Base-by-base conservation (phyloP, 2,113 vertebrate genomes). In the Tragelaphus buxtoni region DNA sequence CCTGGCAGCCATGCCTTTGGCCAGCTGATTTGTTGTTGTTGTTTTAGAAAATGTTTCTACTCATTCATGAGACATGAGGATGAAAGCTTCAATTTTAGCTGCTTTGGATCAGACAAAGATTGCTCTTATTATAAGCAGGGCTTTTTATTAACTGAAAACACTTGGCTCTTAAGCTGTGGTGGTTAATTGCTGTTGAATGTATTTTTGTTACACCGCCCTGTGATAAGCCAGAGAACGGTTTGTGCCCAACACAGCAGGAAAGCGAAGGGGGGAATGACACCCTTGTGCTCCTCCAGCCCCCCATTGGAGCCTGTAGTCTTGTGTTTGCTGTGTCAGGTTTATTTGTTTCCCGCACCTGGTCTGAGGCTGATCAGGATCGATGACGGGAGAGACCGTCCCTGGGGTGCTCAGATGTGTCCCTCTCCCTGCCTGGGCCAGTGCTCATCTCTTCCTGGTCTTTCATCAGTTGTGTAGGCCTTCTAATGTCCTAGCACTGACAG, bases 131-230 rank as follows among this genome's bases (percentile, higher is more conserved):
- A 87, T 90, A 88, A 96, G 55, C 60, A 49, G 96, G 97, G 88
- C 80, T 97, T 76, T 53, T 96, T 92, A 94, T 96, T 98, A 91
- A 96, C 85, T 3, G 26, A 63, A 86, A 93, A 76, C 17, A 58
- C 91, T 91, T 97, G 95, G 81, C 91, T 98, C 96, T 95, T 85
- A 95, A 39, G 89, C 88, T 55, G 0, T 63, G 61, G 77, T n/a
- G 42, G 94, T 95, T 97, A 90, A 95, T 96, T 1, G 6, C 82
- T 91, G 88, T 93, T 51, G 85, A 0, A 0, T 93, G 45, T 93
- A 90, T 96, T 95, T 97, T 95, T 98, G 96, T 98, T 95, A 45
- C 87, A 84, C 77, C 94, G 61, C 90, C 90, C 93, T 93, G 14
- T 93, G 96, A 97, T 49, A 97, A 97, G 96, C 94, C 96, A 80